These are phyloP conservation scores for Eonycteris spelaea DNA, from an alignment of 2,113 vertebrate species.

Conservation along the genomic window DNA sequence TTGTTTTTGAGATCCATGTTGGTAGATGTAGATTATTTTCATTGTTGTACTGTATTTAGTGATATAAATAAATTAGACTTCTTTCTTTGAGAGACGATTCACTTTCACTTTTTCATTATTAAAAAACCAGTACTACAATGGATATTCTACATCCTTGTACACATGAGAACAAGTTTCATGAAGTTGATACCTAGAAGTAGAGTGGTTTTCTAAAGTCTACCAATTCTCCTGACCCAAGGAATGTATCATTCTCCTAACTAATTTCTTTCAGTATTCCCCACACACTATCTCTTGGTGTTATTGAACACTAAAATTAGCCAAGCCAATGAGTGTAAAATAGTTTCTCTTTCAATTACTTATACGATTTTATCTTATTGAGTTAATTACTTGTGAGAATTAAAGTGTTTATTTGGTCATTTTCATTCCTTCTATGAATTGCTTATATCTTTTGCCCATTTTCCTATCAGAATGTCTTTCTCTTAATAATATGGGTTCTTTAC, in stretches of 20 bases:
- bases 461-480: neutral
- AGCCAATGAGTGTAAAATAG: neutral
- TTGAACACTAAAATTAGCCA: neutral
- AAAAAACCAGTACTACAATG: neutral
- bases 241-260: neutral
- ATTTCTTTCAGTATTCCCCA: neutral
- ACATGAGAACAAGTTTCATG: neutral
- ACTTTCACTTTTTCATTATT: constrained; percentile 3
- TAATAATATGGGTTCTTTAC: neutral
- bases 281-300: neutral
- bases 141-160: neutral
- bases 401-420: neutral
- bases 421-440: neutral
- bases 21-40: constrained; percentile 11
- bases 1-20: neutral
- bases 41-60: neutral
- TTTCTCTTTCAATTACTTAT: neutral
- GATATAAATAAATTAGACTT: constrained; percentile 41
- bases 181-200: neutral
- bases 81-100: neutral
- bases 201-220: neutral
- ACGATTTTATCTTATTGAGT: neutral
- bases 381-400: neutral
- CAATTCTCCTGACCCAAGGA: neutral
- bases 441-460: neutral